phyloP scores from a whole-genome alignment of 1,140 invertebrate species.

The Kradibia gibbosae region DNA sequence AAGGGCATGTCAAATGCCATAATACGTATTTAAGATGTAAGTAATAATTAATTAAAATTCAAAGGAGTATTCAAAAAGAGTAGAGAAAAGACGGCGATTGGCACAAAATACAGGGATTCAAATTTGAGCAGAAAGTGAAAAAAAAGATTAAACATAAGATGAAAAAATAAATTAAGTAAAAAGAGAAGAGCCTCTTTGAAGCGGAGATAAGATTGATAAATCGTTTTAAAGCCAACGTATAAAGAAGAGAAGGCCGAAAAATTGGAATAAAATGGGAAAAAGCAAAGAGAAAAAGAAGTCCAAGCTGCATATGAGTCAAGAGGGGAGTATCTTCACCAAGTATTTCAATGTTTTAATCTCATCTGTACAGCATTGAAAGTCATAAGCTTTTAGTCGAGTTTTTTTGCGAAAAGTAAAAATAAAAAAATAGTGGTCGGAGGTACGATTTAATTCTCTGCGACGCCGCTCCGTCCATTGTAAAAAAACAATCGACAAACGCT shows the following conservation, averaged over 20 bases:
- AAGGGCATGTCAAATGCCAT: constrained; percentile 26
- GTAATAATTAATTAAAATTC: constrained; percentile 44
- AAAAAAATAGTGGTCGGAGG: constrained; percentile 8
- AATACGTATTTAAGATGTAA: constrained; percentile 20
- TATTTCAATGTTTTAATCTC: constrained; percentile 49
- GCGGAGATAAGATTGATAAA: constrained; percentile 45
- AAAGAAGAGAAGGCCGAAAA: neutral
- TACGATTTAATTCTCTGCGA: neutral
- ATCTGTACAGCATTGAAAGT: neutral
- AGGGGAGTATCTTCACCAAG: constrained; percentile 12
- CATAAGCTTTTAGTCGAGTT: constrained; percentile 34
- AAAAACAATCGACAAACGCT: neutral
- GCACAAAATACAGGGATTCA: neutral
- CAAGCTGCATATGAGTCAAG: neutral
- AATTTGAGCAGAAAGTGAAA: neutral
- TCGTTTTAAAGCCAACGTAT: neutral
- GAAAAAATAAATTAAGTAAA: neutral
- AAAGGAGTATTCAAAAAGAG: neutral
- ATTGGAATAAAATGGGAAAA: neutral
- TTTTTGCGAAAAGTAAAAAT: constrained; percentile 16
- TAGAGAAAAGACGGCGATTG: neutral
- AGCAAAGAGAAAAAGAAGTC: neutral
- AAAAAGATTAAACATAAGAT: neutral
- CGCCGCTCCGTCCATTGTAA: neutral
- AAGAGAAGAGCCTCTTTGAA: constrained; percentile 22